Evolutionary conservation across 2,888 invertebrate species (phyloP).

Genomic region (Sarcophaga rosellei): DNA sequence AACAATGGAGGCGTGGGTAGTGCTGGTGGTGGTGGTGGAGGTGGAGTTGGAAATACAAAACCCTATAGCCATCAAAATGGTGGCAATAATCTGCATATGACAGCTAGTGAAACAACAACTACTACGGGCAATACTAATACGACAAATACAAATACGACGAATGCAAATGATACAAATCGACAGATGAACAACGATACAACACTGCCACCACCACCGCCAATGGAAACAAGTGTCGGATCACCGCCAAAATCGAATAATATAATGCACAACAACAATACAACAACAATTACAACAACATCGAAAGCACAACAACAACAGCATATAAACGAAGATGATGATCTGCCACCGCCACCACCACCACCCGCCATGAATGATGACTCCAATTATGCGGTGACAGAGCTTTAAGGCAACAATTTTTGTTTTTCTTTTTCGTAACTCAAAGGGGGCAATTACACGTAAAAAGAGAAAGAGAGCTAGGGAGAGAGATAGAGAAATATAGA

Average conservation of each 20-base stretch:
- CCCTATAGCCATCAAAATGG: slow-evolving; percentile 65
- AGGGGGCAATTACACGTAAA: neutral
- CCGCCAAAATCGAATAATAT: slow-evolving; percentile 69
- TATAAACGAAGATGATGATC: slow-evolving; percentile 76
- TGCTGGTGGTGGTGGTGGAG: slow-evolving; percentile 6
- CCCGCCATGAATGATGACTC: slow-evolving; percentile 81
- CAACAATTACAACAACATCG: slow-evolving; percentile 61
- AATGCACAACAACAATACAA: slow-evolving; percentile 68
- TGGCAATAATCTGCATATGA: slow-evolving; percentile 64
- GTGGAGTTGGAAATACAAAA: slow-evolving; percentile 22
- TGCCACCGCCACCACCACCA: slow-evolving; percentile 78
- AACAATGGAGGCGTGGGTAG: slow-evolving; percentile 14
- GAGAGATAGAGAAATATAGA: neutral
- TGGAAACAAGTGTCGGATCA: slow-evolving; percentile 71
- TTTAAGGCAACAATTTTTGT: slow-evolving; percentile 73
- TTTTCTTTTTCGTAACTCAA: neutral
- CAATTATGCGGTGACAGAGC: slow-evolving; percentile 81
- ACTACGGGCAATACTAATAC: slow-evolving; percentile 56
- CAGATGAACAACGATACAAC: slow-evolving; percentile 73
- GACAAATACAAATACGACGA: slow-evolving; percentile 58
- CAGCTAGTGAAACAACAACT: slow-evolving; percentile 48
- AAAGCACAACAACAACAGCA: slow-evolving; percentile 59
- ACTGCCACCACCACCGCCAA: slow-evolving; percentile 76
- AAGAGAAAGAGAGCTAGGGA: neutral
- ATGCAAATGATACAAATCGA: slow-evolving; percentile 53